Conservation (phyloP, 2,888 invertebrate genomes). For the Bimastos eiseni region DNA sequence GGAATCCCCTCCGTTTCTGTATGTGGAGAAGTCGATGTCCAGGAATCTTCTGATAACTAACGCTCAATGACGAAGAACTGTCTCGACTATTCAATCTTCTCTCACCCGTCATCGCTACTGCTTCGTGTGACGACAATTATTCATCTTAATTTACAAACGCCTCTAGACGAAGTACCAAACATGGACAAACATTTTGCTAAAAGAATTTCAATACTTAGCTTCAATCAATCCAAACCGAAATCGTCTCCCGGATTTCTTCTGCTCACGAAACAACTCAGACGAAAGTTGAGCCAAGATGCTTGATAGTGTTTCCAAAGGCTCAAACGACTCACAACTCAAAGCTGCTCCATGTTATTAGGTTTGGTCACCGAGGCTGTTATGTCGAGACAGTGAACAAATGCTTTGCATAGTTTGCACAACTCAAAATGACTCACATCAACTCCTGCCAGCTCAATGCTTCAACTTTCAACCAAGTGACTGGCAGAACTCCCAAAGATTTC, state of each 20-base stretch:
- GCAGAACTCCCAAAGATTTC: neutral
- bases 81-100: neutral
- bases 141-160: neutral
- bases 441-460: neutral
- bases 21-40: neutral
- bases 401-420: too few relatives aligned
- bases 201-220: too few relatives aligned
- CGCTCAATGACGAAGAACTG: neutral
- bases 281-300: neutral
- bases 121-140: neutral
- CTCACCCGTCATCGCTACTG: neutral
- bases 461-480: neutral
- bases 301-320: neutral
- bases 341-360: too few relatives aligned
- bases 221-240: too few relatives aligned
- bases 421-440: neutral
- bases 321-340: too few relatives aligned
- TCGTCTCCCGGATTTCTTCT: neutral
- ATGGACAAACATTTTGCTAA: too few relatives aligned
- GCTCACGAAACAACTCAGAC: neutral
- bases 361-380: too few relatives aligned
- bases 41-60: neutral
- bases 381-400: too few relatives aligned
- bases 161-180: too few relatives aligned
- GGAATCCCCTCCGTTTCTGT: neutral